phyloP scores from a whole-genome alignment of 2,113 vertebrate genomes.

The Syngnathus floridae region DNA sequence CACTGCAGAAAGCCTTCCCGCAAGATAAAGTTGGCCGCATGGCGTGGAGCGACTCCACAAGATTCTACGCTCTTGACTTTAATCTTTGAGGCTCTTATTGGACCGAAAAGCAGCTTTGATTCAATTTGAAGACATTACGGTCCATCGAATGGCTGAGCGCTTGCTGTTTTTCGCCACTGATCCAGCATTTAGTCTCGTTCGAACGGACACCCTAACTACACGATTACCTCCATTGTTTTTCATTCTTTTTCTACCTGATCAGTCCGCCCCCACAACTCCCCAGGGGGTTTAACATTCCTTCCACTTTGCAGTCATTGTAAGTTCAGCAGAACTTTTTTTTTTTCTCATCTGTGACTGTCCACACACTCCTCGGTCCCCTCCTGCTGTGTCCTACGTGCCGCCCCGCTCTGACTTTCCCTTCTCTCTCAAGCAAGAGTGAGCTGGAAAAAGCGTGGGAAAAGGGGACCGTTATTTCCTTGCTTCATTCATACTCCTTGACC shows the following conservation, averaged over 20 bases:
- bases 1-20: neutral
- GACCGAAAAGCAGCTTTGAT: neutral
- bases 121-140: neutral
- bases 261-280: conserved; percentile 1
- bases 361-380: conserved; percentile 6
- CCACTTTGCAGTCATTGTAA: conserved; percentile 58
- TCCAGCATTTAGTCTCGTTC: conserved; percentile 2
- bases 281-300: conserved; percentile 71
- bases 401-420: conserved; percentile 2
- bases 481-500: conserved; percentile 19
- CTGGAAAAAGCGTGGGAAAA: neutral
- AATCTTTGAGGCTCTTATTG: neutral
- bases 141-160: neutral
- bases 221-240: conserved; percentile 47
- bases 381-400: conserved; percentile 6
- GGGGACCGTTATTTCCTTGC: neutral
- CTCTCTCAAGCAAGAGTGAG: neutral
- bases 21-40: neutral
- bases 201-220: conserved; percentile 14
- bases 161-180: neutral
- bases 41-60: neutral
- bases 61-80: neutral
- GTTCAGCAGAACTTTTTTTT: conserved; percentile 48
- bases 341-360: conserved; percentile 47
- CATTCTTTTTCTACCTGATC: conserved; percentile 40